A percentile compares a stretch with the other conserved stretches of the same genome.
phyloP scores from a whole-genome alignment of 2,113 vertebrate species.

The Sceloporus undulatus region DNA sequence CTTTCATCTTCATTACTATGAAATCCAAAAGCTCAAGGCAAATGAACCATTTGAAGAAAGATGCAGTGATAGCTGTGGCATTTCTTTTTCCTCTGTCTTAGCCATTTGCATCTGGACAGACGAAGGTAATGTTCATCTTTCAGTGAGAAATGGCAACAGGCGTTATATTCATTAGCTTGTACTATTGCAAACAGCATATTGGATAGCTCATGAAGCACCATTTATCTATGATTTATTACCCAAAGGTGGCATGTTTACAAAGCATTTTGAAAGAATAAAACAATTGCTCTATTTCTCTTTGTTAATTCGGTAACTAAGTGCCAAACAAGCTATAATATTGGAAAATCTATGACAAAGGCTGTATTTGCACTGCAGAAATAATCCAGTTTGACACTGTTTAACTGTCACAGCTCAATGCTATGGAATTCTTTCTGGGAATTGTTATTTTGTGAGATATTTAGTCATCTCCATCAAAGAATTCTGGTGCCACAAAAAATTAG shows the following conservation, averaged over 20 bases:
- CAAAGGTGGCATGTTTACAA: not conserved
- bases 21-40: slow-evolving; percentile 74
- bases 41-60: slow-evolving; percentile 71
- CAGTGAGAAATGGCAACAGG: slow-evolving; percentile 41
- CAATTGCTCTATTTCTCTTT: not conserved
- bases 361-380: too few species aligned
- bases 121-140: slow-evolving; percentile 47
- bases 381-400: too few species aligned
- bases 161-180: slow-evolving; percentile 27
- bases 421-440: too few species aligned
- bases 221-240: slow-evolving; percentile 1
- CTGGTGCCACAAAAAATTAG: too few species aligned
- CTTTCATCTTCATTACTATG: slow-evolving; percentile 77
- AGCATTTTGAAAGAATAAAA: not conserved
- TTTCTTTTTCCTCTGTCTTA: slow-evolving; percentile 55
- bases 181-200: not conserved
- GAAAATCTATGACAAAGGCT: not conserved
- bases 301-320: not conserved
- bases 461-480: too few species aligned
- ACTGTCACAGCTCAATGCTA: too few species aligned
- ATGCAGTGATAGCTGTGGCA: slow-evolving; percentile 60
- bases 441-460: too few species aligned
- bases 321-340: not conserved
- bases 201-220: not conserved
- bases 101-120: slow-evolving; percentile 59